A percentile compares a stretch with the other conserved stretches of the same genome.
Evolutionary conservation across 2,888 invertebrate genomes (phyloP).

Genomic region (Taphrorychus bicolor): DNA sequence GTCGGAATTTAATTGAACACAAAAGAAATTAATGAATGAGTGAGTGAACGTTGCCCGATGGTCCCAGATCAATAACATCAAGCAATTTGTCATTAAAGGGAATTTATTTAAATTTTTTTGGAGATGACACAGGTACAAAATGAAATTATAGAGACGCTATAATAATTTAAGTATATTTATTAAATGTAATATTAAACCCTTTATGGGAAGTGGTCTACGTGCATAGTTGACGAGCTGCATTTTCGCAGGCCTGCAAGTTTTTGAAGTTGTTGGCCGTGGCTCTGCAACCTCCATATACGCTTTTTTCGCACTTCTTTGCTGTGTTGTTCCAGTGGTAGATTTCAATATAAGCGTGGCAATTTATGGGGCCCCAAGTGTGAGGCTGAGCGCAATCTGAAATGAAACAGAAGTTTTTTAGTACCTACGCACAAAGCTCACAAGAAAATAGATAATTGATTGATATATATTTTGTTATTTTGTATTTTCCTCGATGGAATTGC

Average conservation of each 20-base stretch:
- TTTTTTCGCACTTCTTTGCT: constrained; percentile 22
- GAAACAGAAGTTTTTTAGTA: too few relatives aligned
- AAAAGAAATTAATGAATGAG: constrained; percentile 7
- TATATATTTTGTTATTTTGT: too few relatives aligned
- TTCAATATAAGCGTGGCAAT: constrained; percentile 20
- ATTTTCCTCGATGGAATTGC: too few relatives aligned
- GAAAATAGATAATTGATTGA: too few relatives aligned
- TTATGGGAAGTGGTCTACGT: neutral
- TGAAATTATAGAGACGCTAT: neutral
- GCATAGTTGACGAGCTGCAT: constrained; percentile 20
- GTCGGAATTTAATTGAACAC: constrained; percentile 5
- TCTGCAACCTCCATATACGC: constrained; percentile 38
- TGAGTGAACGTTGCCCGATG: neutral
- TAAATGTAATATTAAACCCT: neutral
- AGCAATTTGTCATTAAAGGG: neutral
- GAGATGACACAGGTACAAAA: neutral
- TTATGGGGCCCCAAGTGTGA: constrained; percentile 21
- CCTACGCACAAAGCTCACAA: too few relatives aligned
- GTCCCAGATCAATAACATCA: neutral
- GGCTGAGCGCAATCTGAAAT: constrained; percentile 37
- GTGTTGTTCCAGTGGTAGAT: constrained; percentile 33
- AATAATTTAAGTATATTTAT: neutral
- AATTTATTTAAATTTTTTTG: neutral
- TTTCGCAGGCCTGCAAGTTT: constrained; percentile 23
- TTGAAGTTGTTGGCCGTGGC: constrained; percentile 39